Evolutionary conservation across 2,113 vertebrate genomes (phyloP).

Genomic region (Damaliscus lunatus): DNA sequence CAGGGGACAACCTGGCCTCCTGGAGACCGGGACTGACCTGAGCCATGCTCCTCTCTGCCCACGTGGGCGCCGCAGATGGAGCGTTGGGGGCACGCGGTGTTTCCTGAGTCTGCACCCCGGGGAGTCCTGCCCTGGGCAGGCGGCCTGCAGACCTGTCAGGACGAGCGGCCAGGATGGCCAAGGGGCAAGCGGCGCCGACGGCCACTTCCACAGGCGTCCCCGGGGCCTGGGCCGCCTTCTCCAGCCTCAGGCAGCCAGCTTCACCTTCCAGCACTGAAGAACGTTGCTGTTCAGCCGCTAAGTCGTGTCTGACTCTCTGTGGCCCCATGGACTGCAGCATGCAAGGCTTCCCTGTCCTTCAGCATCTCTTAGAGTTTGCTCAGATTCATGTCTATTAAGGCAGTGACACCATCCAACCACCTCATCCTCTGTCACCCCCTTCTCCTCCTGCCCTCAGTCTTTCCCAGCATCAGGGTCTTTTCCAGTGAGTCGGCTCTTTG

Average conservation of each 20-base stretch:
- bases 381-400: neutral
- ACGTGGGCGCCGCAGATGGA: rapidly evolving
- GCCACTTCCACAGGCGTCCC: neutral
- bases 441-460: neutral
- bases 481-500: neutral
- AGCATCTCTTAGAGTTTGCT: neutral
- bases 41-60: neutral
- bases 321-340: neutral
- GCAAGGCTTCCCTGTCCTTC: neutral
- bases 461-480: neutral
- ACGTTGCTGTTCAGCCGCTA: neutral
- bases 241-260: neutral
- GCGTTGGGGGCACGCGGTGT: rapidly evolving
- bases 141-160: neutral
- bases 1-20: neutral
- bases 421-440: neutral
- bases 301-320: neutral
- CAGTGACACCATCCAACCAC: neutral
- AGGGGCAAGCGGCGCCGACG: rapidly evolving
- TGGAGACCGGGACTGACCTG: neutral
- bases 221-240: neutral
- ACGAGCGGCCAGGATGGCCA: rapidly evolving
- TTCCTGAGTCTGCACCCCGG: neutral
- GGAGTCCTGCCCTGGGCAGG: neutral
- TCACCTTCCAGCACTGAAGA: neutral